Base-by-base conservation (phyloP, 2,797 vertebrate genomes). In the Spea hammondii region DNA sequence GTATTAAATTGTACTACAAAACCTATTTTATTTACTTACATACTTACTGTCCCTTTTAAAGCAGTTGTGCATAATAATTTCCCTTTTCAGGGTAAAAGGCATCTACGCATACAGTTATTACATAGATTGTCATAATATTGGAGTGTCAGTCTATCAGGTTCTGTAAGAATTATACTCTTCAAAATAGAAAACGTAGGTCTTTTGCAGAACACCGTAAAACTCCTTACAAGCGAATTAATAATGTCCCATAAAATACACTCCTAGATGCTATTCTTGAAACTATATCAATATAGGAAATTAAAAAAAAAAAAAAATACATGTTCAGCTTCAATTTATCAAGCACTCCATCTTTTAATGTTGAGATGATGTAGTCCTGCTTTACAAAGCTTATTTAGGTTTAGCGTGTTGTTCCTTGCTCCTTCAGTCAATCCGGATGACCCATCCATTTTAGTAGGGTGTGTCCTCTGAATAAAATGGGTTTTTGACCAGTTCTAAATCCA, bases 311-410 rank as follows among this genome's bases (percentile, higher is more conserved):
- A 62, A 17, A 59, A 59, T 2, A 62, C 59, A 62, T 32, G 59
- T 12, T 32, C 14, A 7, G n/a, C 32, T 62, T 6, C 59, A 62
- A 62, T 6, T 62, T 62, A 62, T 17, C 59, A 62, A 62, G 59
- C 59, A 62, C 59, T 62, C 10, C n/a, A 62, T 17, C n/a, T 4
- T 62, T 62, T 62, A 62, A 62, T 62, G 59, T 62, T 17, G 59
- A 62, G 59, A 62, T 62, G 59, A 62, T 62, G n/a, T 62, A 62
- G 59, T 62, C 59, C 59, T 17, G n/a, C 59, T 62, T 62, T 62
- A 17, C 0, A 17, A 62, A 62, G 59, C 59, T 4, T 32, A 62
- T 62, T 62, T 62, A 17, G 59, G 32, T 32, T 32, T 62, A 62
- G 59, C 8, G 32, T 62, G 12, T 62, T 62, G 59, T 62, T 62